Evolutionary conservation across 2,888 invertebrate species (phyloP), one percentile per base, ranked within the genome.

Genomic region (Drosophila formosana): DNA sequence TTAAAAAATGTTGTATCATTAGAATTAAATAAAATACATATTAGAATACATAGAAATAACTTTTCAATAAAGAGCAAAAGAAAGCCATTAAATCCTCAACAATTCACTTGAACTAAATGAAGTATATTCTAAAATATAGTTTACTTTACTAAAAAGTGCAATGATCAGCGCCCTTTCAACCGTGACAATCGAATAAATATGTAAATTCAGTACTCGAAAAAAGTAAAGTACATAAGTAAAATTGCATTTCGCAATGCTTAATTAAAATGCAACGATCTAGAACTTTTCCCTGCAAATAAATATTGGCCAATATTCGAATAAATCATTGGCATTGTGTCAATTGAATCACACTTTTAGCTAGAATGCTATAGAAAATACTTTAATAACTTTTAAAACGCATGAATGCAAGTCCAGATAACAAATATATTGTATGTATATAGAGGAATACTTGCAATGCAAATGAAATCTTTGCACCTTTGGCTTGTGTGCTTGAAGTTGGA

Each of bases 251-350:
- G n/a, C 43, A 37, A 25, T 26, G 26, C 56, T 11, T 46, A 18
- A 47, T 57, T 57, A 28, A 57, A 26, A n/a, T 11, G 46, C 26
- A 47, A 57, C 46, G 13, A 57, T 37, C 57, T 47, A 47, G 37
- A 47, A 47, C 34, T 57, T 18, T 46, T 2, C 7, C 32, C 13
- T 6, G 25, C 4, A 8, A 43, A 43, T 4, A 46, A 26, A 37
- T 7, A 13, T 37, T 45, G 45, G 8, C 55, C 13, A 23, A 25
- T 11, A 32, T 25, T 32, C 7, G 4, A 25, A 34, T 56, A 56
- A 56, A 56, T 45, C 45, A 34, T 45, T 45, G 55, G 25, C 45
- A 55, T 32, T 25, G 25, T 45, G 43, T 32, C 55, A 55, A 45
- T 23, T 45, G 23, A 55, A 32, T 23, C 53, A 28, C 30, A 55